These are phyloP conservation scores for Sylvicola cinctus DNA, from an alignment of 2,888 invertebrate species.

Conservation along the genomic window DNA sequence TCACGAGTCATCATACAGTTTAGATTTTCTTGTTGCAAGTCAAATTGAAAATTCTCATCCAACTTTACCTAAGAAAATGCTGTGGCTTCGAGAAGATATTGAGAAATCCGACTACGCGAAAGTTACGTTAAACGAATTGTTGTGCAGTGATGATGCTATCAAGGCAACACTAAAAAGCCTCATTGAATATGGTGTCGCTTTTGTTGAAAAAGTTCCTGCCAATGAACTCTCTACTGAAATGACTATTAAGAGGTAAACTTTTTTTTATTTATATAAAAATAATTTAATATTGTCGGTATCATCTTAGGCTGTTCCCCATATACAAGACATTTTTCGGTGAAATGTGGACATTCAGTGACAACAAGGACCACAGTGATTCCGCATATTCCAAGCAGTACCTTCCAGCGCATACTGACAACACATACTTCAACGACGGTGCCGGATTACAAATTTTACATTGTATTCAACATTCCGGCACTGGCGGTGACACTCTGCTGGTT, in stretches of 20 bases:
- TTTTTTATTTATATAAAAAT: too few relatives aligned
- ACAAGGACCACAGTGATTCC: conserved; percentile 41
- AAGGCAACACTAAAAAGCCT: conserved; percentile 26
- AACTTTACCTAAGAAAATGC: conserved; percentile 19
- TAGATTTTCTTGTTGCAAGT: conserved; percentile 26
- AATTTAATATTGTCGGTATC: too few relatives aligned
- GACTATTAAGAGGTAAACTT: conserved; percentile 18
- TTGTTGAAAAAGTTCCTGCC: conserved; percentile 20
- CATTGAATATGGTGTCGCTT: conserved; percentile 20
- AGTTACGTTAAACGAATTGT: conserved; percentile 27
- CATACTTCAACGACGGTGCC: conserved; percentile 53
- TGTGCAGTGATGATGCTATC: conserved; percentile 26
- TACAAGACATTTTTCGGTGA: conserved; percentile 53
- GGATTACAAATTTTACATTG: conserved; percentile 45
- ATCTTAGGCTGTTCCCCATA: conserved; percentile 38
- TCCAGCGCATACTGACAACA: conserved; percentile 56
- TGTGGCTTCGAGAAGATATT: conserved; percentile 30
- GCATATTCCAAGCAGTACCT: conserved; percentile 48
- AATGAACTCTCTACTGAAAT: conserved; percentile 24
- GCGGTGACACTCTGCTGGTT: conserved; percentile 52
- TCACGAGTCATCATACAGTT: conserved; percentile 30
- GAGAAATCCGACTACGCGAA: conserved; percentile 20
- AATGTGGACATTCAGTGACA: conserved; percentile 44
- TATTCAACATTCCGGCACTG: conserved; percentile 33
- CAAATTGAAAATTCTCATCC: not conserved